Evolutionary conservation across 92 coral and sea anemone species (phyloP), one percentile per base, ranked within the genome.

Genomic region (Porites rus): DNA sequence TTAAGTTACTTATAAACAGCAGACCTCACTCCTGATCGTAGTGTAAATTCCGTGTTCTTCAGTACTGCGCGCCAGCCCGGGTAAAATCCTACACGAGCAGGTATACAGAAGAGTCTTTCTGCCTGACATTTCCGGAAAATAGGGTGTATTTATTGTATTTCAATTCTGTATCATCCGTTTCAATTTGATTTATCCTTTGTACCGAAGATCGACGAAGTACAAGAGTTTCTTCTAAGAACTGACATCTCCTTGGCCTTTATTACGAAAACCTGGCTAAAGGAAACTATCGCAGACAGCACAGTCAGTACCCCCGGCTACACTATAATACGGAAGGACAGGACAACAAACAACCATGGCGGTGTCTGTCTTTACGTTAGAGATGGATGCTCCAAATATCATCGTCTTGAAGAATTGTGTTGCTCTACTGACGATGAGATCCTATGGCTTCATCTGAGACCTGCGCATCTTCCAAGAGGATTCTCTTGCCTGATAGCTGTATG

Each of bases 261-360:
- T 66, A 66, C 71, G 24, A 38, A 66, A 66, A 66, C 71, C 28
- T 66, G 71, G 71, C 24, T 66, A 38, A 66, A 64, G 75, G 87
- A 83, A 66, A 69, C 82, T 18, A 83, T 91, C 72, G 17, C 85
- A 19, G 89, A 88, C 20, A 73, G 75, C 67, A 82, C 61, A 65
- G 81, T 81, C 56, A 43, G 43, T 43, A 64, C 81, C 60, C 87
- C 65, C 18, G 82, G 78, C 54, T 88, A 59, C 64, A 60, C 80
- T 31, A 38, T 81, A 14, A 46, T 81, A 52, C 82, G 51, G 22
- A 67, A 52, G 17, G 79, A 75, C 65, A 75, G 79, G 65, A 52
- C 19, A 65, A 51, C 18, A 58, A 52, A 75, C 11, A 75, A n/a
- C 20, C 79, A 75, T 58, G 79, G 79, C 16, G 65, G 79, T 75